Evolutionary conservation across 2,888 invertebrate species (phyloP), one percentile per base, ranked within the genome.

Genomic region (Lysandra coridon): DNA sequence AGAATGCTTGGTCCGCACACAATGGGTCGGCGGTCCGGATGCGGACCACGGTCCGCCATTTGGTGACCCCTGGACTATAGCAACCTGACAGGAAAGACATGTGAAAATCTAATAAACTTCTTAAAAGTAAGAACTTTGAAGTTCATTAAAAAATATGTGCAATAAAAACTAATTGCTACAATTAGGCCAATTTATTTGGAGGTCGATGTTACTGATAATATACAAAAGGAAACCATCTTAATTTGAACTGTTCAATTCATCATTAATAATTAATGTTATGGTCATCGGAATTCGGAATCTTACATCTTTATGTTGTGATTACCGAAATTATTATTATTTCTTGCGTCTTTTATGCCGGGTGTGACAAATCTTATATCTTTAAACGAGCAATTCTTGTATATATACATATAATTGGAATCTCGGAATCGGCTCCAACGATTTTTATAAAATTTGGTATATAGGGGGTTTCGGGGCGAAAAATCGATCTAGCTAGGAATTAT

Each of bases 121-220:
- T 17, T 4, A 17, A 53, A 53, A 57, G 14, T 14, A 14, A 3
- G 14, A 14, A 14, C 14, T 53, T 14, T 62, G n/a, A 14, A 14
- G n/a, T 62, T 62, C 7, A 23, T 23, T 62, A 23, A 2, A n/a
- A 62, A 62, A 62, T 6, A 40, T 23, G 23, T 23, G 7, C 23
- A 62, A 14, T 37, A 69, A 33, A 69, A 69, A 33, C 14, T 69
- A 69, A 69, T 69, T 37, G 14, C 69, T 69, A 17, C 69, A 69
- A 69, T 69, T 69, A 37, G 33, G 69, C 17, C 14, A 69, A 69
- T 69, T 33, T 69, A 69, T 37, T 69, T 69, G 17, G 14, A 69
- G 69, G 69, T 69, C 33, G 69, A 69, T 37, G 17, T 37, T 33
- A 69, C 69, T 33, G 69, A 69, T 69, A 69, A 69, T 69, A 69